These are phyloP conservation scores for Bufo bufo DNA, from an alignment of 2,113 vertebrate genomes.

Conservation along the genomic window DNA sequence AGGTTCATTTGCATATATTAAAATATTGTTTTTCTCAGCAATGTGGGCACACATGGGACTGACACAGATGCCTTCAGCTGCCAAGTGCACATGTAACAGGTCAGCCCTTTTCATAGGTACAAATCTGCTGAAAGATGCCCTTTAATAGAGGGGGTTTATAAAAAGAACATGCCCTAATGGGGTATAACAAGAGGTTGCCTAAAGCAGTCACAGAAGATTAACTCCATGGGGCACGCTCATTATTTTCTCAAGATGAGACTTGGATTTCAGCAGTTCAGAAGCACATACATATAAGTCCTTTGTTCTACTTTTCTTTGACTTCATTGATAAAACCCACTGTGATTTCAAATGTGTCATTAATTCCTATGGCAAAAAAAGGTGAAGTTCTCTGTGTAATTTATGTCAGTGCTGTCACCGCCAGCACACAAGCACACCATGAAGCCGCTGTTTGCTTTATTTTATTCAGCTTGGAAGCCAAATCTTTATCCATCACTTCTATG, in stretches of 20 bases:
- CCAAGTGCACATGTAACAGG: no score
- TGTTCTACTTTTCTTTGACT: slow-evolving; percentile 24
- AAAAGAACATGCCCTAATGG: not conserved
- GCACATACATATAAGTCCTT: slow-evolving; percentile 1
- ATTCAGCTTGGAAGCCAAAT: slow-evolving; percentile 22
- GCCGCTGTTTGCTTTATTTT: slow-evolving; percentile 14
- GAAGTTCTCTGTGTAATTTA: slow-evolving; percentile 26
- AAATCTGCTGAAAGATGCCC: no score
- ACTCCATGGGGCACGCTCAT: slow-evolving; percentile 4
- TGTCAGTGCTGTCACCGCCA: slow-evolving; percentile 29
- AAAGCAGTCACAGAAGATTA: slow-evolving; percentile 2
- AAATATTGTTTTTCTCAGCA: no score
- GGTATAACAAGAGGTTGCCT: not conserved
- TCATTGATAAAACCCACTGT: slow-evolving; percentile 25
- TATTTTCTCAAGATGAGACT: not conserved
- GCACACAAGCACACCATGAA: slow-evolving; percentile 17
- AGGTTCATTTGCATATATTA: no score
- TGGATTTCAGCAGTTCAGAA: slow-evolving; percentile 11
- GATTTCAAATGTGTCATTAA: slow-evolving; percentile 44
- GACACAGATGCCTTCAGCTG: no score
- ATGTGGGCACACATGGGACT: no score
- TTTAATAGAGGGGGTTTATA: not conserved
- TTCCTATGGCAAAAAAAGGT: slow-evolving; percentile 29
- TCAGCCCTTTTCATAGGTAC: no score
- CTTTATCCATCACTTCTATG: slow-evolving; percentile 30